phyloP scores from a whole-genome alignment of 2,113 vertebrate genomes.

The Petroica traversi region DNA sequence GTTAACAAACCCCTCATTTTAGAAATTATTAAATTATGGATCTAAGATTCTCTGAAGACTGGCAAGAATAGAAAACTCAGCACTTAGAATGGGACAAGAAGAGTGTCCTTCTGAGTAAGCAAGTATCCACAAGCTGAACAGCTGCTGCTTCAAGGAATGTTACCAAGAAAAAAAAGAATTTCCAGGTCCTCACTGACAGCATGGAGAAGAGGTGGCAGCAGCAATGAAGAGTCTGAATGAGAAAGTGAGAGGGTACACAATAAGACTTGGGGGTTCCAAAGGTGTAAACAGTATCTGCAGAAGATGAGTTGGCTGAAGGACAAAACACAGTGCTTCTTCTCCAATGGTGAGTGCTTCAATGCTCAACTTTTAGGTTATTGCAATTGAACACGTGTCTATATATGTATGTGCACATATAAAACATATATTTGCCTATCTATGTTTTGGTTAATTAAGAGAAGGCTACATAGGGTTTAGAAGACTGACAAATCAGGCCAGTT shows the following conservation, averaged over 20 bases:
- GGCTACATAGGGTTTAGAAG: background rate
- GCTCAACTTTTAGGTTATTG: background rate
- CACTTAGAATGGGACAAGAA: background rate
- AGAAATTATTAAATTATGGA: conserved; percentile 27
- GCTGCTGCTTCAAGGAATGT: background rate
- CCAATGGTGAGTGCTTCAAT: background rate
- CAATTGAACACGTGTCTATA: background rate
- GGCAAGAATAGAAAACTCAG: background rate
- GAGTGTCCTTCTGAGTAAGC: background rate
- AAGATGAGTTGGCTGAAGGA: background rate
- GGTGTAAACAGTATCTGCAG: background rate
- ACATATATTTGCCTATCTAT: background rate
- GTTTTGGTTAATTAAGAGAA: background rate
- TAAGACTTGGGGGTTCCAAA: background rate
- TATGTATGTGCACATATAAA: background rate
- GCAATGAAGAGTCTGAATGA: background rate
- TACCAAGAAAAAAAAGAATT: background rate
- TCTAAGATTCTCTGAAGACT: background rate
- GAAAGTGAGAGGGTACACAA: background rate
- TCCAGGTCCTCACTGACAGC: background rate
- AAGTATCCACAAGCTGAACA: background rate
- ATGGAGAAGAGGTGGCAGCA: background rate
- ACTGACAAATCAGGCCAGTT: background rate
- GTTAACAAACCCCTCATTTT: background rate
- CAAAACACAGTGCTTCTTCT: background rate